Evolutionary conservation across 2,888 invertebrate genomes (phyloP).

Genomic region (Opisthograptis luteolata): DNA sequence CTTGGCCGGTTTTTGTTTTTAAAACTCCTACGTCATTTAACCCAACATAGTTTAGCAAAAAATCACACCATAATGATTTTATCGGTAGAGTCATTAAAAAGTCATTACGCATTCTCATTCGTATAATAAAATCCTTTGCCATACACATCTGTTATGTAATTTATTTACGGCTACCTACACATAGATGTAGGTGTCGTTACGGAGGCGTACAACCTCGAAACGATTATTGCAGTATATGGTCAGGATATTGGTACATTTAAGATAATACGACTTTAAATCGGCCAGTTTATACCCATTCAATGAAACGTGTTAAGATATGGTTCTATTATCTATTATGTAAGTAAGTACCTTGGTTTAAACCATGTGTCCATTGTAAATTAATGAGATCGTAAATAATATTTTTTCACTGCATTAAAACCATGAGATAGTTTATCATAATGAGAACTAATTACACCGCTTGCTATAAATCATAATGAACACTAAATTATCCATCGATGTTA

Average conservation of each 20-base stretch:
- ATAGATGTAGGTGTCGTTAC: constrained; percentile 29
- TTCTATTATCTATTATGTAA: background rate
- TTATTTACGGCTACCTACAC: constrained; percentile 32
- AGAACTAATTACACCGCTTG: constrained; percentile 32
- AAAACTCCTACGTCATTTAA: too few relatives aligned
- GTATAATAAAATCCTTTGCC: constrained; percentile 26
- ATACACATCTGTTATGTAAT: constrained; percentile 28
- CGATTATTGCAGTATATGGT: constrained; percentile 41
- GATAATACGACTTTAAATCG: constrained; percentile 24
- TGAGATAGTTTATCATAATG: constrained; percentile 28
- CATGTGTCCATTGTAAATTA: background rate
- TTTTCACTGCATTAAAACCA: constrained; percentile 8
- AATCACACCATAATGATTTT: too few relatives aligned
- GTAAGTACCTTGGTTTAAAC: background rate
- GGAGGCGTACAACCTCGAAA: constrained; percentile 46
- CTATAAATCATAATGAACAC: constrained; percentile 51
- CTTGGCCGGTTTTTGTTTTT: too few relatives aligned
- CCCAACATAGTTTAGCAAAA: too few relatives aligned
- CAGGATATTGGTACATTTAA: constrained; percentile 41
- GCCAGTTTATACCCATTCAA: background rate
- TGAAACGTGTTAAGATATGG: too few relatives aligned
- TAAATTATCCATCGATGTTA: constrained; percentile 51
- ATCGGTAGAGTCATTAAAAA: constrained; percentile 27
- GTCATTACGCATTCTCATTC: constrained; percentile 25
- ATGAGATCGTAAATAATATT: constrained; percentile 8